These are phyloP conservation scores for Pseudomyrmex dendroicus DNA, from an alignment of 1,140 invertebrate species.

Conservation along the genomic window DNA sequence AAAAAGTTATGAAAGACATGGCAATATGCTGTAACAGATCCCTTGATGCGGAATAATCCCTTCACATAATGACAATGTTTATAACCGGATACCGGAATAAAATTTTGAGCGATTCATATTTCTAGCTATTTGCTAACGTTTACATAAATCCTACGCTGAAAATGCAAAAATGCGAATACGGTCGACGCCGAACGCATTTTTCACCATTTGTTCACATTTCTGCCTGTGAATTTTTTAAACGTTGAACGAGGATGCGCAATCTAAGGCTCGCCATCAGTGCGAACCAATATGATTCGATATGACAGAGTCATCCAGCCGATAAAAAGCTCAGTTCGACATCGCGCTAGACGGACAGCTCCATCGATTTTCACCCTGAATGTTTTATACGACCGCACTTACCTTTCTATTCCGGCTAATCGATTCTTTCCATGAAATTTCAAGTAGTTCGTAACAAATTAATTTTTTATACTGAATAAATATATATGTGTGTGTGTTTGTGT, in stretches of 20 bases:
- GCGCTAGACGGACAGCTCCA: slow-evolving; percentile 55
- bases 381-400: slow-evolving; percentile 45
- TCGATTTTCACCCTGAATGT: slow-evolving; percentile 58
- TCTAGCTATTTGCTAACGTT: slow-evolving; percentile 23
- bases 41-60: slow-evolving; percentile 3
- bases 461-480: slow-evolving; percentile 8
- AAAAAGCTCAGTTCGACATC: slow-evolving; percentile 59
- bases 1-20: slow-evolving; percentile 1
- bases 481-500: too few relatives aligned
- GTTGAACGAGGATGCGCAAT: slow-evolving; percentile 36
- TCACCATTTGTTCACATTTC: slow-evolving; percentile 41
- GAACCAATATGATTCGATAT: slow-evolving; percentile 54
- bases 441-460: slow-evolving; percentile 42
- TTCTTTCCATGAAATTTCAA: slow-evolving; percentile 54
- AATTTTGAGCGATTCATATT: slow-evolving; percentile 44
- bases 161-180: slow-evolving; percentile 37
- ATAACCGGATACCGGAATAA: slow-evolving; percentile 29
- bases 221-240: slow-evolving; percentile 52
- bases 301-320: slow-evolving; percentile 56
- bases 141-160: slow-evolving; percentile 23
- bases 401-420: slow-evolving; percentile 44
- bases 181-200: slow-evolving; percentile 25
- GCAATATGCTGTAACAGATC: background rate
- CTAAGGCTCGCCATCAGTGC: slow-evolving; percentile 47
- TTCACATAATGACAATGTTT: slow-evolving; percentile 30